These are phyloP conservation scores for Peromyscus polionotus DNA, from an alignment of 2,113 vertebrate species.

Conservation along the genomic window DNA sequence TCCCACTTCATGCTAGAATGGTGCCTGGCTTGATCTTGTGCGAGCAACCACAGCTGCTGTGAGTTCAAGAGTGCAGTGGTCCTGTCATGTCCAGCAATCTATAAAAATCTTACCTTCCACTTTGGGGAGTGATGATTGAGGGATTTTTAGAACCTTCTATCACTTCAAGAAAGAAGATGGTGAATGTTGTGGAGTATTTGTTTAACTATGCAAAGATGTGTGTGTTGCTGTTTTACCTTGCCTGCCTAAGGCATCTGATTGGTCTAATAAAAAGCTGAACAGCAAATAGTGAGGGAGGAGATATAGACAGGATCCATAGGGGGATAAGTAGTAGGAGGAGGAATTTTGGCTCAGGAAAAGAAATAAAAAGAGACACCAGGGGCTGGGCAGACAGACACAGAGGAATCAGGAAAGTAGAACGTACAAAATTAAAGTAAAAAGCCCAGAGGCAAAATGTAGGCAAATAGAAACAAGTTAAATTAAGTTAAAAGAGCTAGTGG, in stretches of 20 bases:
- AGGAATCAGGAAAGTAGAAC: not conserved
- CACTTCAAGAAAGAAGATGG: slow-evolving; percentile 22
- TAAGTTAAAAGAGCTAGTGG: not conserved
- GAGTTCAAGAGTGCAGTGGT: not conserved
- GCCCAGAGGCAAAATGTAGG: not conserved
- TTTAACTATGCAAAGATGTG: not conserved
- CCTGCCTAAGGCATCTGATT: not conserved
- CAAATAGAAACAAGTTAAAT: not conserved
- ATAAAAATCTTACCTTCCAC: not conserved
- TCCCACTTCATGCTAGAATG: not conserved
- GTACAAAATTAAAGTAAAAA: not conserved
- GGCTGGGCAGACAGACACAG: not conserved
- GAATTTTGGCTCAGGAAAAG: not conserved
- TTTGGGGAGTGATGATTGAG: not conserved
- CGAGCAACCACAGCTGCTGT: not conserved
- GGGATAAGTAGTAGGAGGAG: not conserved
- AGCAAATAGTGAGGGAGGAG: not conserved
- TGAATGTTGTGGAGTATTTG: not conserved
- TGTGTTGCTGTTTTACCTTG: not conserved
- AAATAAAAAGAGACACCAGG: not conserved
- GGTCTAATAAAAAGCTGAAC: not conserved
- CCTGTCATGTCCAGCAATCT: not conserved
- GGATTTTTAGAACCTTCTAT: not conserved
- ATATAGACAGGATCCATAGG: not conserved
- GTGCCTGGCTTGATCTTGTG: not conserved